Evolutionary conservation across 1,140 invertebrate genomes (phyloP).

Genomic region (Bombus picipes): DNA sequence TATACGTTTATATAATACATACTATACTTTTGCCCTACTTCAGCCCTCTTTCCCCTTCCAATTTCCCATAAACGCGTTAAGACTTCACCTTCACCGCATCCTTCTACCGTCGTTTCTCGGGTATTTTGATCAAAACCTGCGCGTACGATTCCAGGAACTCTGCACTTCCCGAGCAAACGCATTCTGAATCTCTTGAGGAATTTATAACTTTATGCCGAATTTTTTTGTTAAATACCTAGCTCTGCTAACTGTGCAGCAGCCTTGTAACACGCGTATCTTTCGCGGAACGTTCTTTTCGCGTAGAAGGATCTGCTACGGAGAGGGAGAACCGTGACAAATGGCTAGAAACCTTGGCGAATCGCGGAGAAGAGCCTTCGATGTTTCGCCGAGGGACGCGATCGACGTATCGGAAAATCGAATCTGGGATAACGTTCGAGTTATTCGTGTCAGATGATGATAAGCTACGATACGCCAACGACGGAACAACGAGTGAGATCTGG

Average conservation of each 20-base stretch:
- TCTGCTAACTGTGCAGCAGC: background rate
- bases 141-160: background rate
- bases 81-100: too few species aligned
- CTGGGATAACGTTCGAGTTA: background rate
- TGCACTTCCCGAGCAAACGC: background rate
- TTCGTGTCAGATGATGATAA: constrained; percentile 16
- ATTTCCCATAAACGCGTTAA: too few species aligned
- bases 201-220: background rate
- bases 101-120: background rate
- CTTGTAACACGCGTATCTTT: background rate
- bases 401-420: constrained; percentile 15
- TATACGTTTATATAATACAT: too few species aligned
- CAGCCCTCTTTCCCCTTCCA: too few species aligned
- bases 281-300: background rate
- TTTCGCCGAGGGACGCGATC: background rate
- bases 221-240: background rate
- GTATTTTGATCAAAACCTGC: background rate
- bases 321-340: background rate
- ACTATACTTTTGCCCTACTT: too few species aligned
- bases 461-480: background rate
- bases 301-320: background rate
- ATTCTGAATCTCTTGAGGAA: background rate
- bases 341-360: background rate
- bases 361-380: background rate
- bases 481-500: background rate